Base-by-base conservation (phyloP, 1,140 invertebrate species). In the Tetraneura akinire region DNA sequence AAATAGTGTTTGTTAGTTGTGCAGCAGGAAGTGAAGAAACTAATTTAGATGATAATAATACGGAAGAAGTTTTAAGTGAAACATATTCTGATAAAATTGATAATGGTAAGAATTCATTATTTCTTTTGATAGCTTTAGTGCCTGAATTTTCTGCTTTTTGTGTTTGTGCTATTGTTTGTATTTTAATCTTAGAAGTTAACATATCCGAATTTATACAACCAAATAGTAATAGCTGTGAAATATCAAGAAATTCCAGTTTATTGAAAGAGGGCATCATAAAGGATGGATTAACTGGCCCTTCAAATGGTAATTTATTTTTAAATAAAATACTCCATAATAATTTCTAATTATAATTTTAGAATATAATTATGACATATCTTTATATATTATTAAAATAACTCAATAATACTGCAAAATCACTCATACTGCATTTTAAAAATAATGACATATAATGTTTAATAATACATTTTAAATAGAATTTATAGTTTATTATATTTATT, bases 221-320 rank as follows among this genome's bases (percentile, higher is more conserved):
- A 74, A 26, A 81, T 64, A 49, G 1, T 64, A 42, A 78, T 47
- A 57, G 74, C 29, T 45, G 73, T 51, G 81, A 81, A 21, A 55
- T 68, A 18, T 82, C 83, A 26, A 82, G 81, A 47, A 81, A 82
- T 55, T 68, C 84, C 55, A 85, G 84, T 80, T 83, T 85, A 47
- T 82, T 85, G 37, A 83, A 83, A 80, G 83, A 84, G 81, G 88
- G 89, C 73, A 82, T 87, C 53, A 84, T 88, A 16, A 87, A 86
- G 81, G 88, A 89, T 84, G 88, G 88, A n/a, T 82, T 88, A 47
- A 83, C 84, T 53, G 82, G 87, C 26, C 80, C 86, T 13, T 83
- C 85, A 0, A 83, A 84, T 73, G 86, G 86, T 83, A 84, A 82
- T 81, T 84, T 85, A 80, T 64, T 81, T 73, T 14, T 60, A 11